Evolutionary conservation across 2,113 vertebrate genomes (phyloP).

Genomic region (Gambusia holbrooki): DNA sequence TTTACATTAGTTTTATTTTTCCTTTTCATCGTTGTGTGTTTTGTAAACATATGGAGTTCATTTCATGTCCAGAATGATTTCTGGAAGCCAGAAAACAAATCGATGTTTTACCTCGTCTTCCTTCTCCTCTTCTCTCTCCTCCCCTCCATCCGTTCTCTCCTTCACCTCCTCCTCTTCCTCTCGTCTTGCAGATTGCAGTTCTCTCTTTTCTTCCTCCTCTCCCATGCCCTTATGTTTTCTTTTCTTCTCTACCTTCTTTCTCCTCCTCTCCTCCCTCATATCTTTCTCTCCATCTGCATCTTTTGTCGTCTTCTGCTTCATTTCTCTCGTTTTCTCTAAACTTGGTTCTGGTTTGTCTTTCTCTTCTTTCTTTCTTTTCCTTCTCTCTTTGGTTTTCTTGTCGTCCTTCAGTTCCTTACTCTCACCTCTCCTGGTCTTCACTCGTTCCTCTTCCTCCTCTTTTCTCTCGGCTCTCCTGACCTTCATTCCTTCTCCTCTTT

Average conservation of each 20-base stretch:
- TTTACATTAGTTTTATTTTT: too few relatives aligned
- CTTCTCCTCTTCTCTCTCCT: neutral
- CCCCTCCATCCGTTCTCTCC: neutral
- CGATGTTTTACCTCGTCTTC: conserved; percentile 53
- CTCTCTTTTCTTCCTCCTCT: neutral
- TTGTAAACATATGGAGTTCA: neutral
- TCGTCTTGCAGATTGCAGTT: neutral
- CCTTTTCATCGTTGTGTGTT: too few relatives aligned
- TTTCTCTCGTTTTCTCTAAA: neutral
- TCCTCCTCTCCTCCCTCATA: neutral
- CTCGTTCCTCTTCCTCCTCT: neutral
- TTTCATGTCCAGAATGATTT: neutral
- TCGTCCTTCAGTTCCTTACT: neutral
- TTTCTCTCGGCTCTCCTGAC: neutral
- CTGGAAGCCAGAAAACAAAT: neutral
- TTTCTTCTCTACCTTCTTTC: neutral
- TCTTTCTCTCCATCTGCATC: neutral
- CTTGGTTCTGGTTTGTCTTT: neutral
- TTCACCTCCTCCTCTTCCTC: neutral
- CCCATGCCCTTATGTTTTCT: neutral
- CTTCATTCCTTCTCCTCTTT: neutral
- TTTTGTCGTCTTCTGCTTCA: neutral
- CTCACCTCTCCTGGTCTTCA: conserved; percentile 9
- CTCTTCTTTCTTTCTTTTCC: neutral
- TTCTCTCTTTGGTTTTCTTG: neutral